Evolutionary conservation across 2,797 vertebrate species (phyloP), one percentile per base, ranked within the genome.

Genomic region (Selene dorsalis): DNA sequence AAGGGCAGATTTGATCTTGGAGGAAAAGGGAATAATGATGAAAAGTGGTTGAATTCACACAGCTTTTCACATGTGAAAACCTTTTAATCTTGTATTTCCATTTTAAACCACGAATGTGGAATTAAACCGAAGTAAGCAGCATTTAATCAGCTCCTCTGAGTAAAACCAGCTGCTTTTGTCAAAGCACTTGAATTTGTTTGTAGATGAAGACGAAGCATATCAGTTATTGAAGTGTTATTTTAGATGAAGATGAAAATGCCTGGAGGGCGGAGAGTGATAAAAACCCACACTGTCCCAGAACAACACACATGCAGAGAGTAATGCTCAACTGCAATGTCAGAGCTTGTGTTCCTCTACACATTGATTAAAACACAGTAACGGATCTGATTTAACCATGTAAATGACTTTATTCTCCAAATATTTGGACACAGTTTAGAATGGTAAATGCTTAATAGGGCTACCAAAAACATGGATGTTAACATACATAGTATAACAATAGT

Each of bases 71-170:
- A 3, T 17, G 68, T 61, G 53, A 76, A 74, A 66, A 11, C 57
- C 66, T 76, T 53, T 79, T 63, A 22, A 14, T 80, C 22, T 45
- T 28, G 16, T 1, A 7, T 67, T 61, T 65, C 22, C n/a, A 47
- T 73, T 73, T 73, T 41, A 20, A 59, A 45, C n/a, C 9, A 63
- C 50, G 24, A 52, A 39, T 43, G 58, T n/a, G 45, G 39, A 9
- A 0, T 60, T 73, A 6, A 67, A 28, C 17, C 59, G 11, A 38
- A 28, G 28, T 28, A n/a, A 20, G 59, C 43, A 26, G 30, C 17
- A 12, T 30, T 47, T 16, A 12, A 2, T 68, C 47, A 24, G 6
- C 17, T 22, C 47, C 38, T 60, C 14, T 12, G 24, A 94, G 62
- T 62, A 26, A 45, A 76, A 43, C 55, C 9, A 16, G 8, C 45